A percentile compares a stretch with the other conserved stretches of the same genome.
Evolutionary conservation across 2,888 invertebrate species (phyloP).

Genomic region (Drosophila mercatorum): DNA sequence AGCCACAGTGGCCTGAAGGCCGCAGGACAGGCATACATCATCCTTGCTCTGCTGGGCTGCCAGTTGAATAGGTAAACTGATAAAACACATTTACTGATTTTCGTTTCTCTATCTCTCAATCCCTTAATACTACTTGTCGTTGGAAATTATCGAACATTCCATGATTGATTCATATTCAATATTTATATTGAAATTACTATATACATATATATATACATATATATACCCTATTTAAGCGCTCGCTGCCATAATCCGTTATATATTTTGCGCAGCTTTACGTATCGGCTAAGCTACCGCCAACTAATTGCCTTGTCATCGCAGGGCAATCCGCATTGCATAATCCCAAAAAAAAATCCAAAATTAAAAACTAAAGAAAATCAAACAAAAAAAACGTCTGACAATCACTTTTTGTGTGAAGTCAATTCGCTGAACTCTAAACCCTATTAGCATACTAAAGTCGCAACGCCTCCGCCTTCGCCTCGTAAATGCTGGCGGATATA

Average conservation of each 20-base stretch:
- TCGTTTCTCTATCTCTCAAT: too few relatives aligned
- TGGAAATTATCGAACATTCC: too few relatives aligned
- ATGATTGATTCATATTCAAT: too few relatives aligned
- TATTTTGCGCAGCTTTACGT: neutral
- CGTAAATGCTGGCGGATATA: constrained; percentile 61
- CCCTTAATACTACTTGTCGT: too few relatives aligned
- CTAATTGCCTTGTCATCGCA: constrained; percentile 22
- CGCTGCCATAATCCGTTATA: neutral
- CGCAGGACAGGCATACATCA: constrained; percentile 9
- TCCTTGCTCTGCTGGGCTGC: constrained; percentile 4
- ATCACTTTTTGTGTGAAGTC: constrained; percentile 29
- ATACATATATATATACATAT: neutral
- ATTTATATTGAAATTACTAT: neutral
- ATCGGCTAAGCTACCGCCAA: neutral
- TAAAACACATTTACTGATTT: too few relatives aligned
- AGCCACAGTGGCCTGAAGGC: constrained; percentile 26
- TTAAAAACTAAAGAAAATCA: too few relatives aligned
- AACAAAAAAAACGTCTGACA: neutral
- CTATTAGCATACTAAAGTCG: constrained; percentile 50
- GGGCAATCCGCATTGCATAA: constrained; percentile 24
- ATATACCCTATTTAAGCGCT: neutral
- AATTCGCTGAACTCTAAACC: constrained; percentile 44
- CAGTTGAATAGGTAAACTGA: too few relatives aligned
- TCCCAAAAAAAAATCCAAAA: neutral
- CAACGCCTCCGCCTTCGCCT: constrained; percentile 68